These are phyloP conservation scores for Arrhopalites spinosus DNA, from an alignment of 2,888 invertebrate species.

Conservation along the genomic window DNA sequence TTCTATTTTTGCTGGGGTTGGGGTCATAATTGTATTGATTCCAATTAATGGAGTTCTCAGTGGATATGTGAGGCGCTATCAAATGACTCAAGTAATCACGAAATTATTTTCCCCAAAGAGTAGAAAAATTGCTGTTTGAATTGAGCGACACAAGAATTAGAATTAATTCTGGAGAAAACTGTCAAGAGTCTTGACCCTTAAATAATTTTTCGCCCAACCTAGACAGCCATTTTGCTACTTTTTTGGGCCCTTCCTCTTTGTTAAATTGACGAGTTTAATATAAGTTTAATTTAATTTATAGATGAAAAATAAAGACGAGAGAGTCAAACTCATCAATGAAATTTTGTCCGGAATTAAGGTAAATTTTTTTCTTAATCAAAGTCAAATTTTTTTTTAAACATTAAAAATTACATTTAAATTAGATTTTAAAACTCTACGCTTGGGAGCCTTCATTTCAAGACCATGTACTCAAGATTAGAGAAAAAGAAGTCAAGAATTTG, in stretches of 20 bases:
- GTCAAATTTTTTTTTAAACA: background rate
- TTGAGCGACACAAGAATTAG: too few relatives aligned
- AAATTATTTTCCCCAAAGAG: too few relatives aligned
- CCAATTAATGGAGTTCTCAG: slow-evolving; percentile 63
- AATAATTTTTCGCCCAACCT: too few relatives aligned
- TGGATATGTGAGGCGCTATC: slow-evolving; percentile 60
- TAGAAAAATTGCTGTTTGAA: too few relatives aligned
- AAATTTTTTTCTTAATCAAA: background rate
- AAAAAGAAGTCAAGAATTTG: slow-evolving; percentile 61
- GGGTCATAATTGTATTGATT: slow-evolving; percentile 78
- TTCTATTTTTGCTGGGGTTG: slow-evolving; percentile 67
- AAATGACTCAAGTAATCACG: slow-evolving; percentile 63
- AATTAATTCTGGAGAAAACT: too few relatives aligned
- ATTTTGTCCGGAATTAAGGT: slow-evolving; percentile 63
- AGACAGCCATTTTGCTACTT: too few relatives aligned
- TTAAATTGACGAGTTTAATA: too few relatives aligned
- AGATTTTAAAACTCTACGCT: slow-evolving; percentile 59
- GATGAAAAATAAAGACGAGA: slow-evolving; percentile 65
- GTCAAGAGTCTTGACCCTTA: too few relatives aligned
- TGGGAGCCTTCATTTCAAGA: slow-evolving; percentile 91
- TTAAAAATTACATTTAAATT: background rate
- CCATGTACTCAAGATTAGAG: slow-evolving; percentile 66
- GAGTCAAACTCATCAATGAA: slow-evolving; percentile 66
- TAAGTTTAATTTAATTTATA: too few relatives aligned
- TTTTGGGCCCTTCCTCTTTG: too few relatives aligned